Evolutionary conservation across 2,888 invertebrate species (phyloP).

Genomic region (Ommatoiulus sabulosus): DNA sequence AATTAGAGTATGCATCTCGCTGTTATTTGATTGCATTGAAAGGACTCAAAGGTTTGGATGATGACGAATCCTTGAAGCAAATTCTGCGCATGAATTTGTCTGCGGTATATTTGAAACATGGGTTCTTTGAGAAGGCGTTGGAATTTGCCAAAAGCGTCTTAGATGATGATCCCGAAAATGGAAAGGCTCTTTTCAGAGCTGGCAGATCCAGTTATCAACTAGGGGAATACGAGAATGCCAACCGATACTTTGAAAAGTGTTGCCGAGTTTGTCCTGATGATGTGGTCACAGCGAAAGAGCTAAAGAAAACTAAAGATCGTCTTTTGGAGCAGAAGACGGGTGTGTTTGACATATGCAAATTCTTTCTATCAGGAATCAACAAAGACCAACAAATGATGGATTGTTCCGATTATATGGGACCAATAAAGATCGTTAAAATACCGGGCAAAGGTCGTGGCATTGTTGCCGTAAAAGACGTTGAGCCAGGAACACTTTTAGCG

Average conservation of each 20-base stretch:
- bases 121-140: not conserved
- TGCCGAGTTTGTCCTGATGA: not conserved
- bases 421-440: not conserved
- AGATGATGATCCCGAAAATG: not conserved
- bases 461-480: not conserved
- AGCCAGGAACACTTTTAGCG: not conserved
- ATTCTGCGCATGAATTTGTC: not conserved
- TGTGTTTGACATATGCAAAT: not conserved
- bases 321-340: not conserved
- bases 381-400: not conserved
- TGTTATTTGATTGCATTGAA: slow-evolving; percentile 8
- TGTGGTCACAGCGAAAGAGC: not conserved
- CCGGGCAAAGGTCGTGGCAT: not conserved
- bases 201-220: slow-evolving; percentile 16
- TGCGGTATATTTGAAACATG: not conserved
- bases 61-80: not conserved
- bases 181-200: slow-evolving; percentile 11
- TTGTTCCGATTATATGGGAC: slow-evolving; percentile 50
- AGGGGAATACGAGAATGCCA: not conserved
- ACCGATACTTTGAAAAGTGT: not conserved
- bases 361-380: not conserved
- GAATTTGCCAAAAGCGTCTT: not conserved
- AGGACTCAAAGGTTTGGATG: not conserved
- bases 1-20: not conserved
- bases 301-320: not conserved